Evolutionary conservation across 2,888 invertebrate genomes (phyloP), one percentile per base, ranked within the genome.

Genomic region (Xanthorhoe designata): DNA sequence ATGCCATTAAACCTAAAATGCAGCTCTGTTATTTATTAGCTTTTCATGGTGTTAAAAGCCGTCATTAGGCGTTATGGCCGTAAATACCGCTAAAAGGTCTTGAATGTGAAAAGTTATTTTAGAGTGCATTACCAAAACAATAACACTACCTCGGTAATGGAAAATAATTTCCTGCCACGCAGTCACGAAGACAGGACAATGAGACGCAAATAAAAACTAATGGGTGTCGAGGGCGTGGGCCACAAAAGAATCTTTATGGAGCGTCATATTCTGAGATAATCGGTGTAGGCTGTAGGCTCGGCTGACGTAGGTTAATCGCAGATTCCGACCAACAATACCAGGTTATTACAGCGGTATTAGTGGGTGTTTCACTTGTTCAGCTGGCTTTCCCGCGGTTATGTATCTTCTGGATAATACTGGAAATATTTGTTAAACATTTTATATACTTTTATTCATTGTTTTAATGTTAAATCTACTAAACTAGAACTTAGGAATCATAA

Each of bases 131-230:
- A 63, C 52, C 52, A 52, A 63, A 63, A 56, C 62, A 56, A 63
- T 63, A 58, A 57, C 52, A 63, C 57, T 57, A 63, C 57, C 51
- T 29, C 18, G 18, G 42, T 62, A 62, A 62, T 62, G 51, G 62
- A 62, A 56, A 56, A 56, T 63, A 63, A 57, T 63, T 57, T 57
- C 57, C 63, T 57, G 57, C 45, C 52, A 15, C 54, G 52, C 45
- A 63, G 63, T 63, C 57, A 63, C 63, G 62, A 45, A 56, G 56
- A 62, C 62, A 62, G 56, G 38, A 62, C 62, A 62, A 62, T 62
- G 62, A 62, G 56, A 62, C 56, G 56, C 62, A 62, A 62, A 62
- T 62, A 62, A 62, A 62, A 62, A 57, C 51, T 56, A 62, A 62
- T 62, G 56, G 62, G 42, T 56, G 62, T 62, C 56, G 56, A 62